Evolutionary conservation across 1,140 invertebrate species (phyloP).

Genomic region (Pectinophora gossypiella): DNA sequence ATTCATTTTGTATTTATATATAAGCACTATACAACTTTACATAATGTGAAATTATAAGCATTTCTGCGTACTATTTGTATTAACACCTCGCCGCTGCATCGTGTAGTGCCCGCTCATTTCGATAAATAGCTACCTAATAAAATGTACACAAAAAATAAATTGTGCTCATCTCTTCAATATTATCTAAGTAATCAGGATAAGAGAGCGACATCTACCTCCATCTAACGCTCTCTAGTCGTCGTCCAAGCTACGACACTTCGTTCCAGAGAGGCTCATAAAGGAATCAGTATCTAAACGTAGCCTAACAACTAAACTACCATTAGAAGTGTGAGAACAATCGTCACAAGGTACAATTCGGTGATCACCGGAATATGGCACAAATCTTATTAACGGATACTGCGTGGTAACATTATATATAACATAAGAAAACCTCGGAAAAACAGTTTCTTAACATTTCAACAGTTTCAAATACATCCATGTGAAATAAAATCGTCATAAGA

Average conservation of each 20-base stretch:
- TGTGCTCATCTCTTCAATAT: constrained; percentile 13
- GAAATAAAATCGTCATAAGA: too few species aligned
- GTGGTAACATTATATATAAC: neutral
- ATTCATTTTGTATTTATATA: constrained; percentile 54
- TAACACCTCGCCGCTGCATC: constrained; percentile 25
- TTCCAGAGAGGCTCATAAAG: too few species aligned
- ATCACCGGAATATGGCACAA: neutral
- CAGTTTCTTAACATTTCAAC: too few species aligned
- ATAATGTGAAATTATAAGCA: constrained; percentile 55
- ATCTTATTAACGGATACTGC: neutral
- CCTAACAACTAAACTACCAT: neutral
- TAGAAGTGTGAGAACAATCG: neutral
- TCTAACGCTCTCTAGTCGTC: neutral
- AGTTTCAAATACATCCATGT: too few species aligned
- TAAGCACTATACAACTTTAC: constrained; percentile 71
- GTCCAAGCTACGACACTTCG: neutral
- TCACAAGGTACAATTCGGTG: constrained; percentile 1
- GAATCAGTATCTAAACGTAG: neutral
- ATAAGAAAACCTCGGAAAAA: too few species aligned
- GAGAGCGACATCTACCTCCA: neutral
- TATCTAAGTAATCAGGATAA: constrained; percentile 1
- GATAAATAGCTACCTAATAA: constrained; percentile 21
- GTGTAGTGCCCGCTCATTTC: constrained; percentile 18
- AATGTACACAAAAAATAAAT: constrained; percentile 23
- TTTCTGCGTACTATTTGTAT: constrained; percentile 33